Percentiles rank a stretch among this genome's conserved stretches.
Evolutionary conservation across 2,797 vertebrate species (phyloP).

Genomic region (Pterois miles): DNA sequence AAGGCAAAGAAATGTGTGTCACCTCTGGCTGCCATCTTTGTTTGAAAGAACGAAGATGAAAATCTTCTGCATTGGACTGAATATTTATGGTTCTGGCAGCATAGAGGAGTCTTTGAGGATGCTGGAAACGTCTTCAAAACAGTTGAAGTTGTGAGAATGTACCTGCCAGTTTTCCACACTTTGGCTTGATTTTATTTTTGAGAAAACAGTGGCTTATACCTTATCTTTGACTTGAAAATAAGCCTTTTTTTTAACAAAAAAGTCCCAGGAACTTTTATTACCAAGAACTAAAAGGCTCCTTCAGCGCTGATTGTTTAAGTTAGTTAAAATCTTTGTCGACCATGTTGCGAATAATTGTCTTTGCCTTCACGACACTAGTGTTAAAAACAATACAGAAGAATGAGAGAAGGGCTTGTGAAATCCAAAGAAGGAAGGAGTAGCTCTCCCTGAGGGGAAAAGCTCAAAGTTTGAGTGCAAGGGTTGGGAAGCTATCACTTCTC

Average conservation of each 20-base stretch:
- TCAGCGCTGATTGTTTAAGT: background rate
- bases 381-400: background rate
- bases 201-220: constrained; percentile 3
- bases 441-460: background rate
- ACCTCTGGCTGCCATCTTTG: constrained; percentile 7
- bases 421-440: background rate
- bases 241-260: background rate
- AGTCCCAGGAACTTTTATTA: background rate
- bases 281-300: background rate
- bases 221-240: constrained; percentile 8
- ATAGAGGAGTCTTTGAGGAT: constrained; percentile 29
- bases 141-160: constrained; percentile 40
- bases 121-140: constrained; percentile 36
- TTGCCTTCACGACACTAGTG: background rate
- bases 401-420: background rate
- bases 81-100: constrained; percentile 46
- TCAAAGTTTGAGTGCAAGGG: no score
- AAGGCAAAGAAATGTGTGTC: background rate
- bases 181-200: constrained; percentile 30
- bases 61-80: constrained; percentile 17
- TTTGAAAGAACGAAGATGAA: constrained; percentile 6
- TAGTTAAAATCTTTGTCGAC: background rate
- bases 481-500: background rate
- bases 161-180: constrained; percentile 43
- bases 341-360: background rate